Base-by-base conservation (phyloP, 1,140 invertebrate genomes). In the Rhyacophila brunnea region DNA sequence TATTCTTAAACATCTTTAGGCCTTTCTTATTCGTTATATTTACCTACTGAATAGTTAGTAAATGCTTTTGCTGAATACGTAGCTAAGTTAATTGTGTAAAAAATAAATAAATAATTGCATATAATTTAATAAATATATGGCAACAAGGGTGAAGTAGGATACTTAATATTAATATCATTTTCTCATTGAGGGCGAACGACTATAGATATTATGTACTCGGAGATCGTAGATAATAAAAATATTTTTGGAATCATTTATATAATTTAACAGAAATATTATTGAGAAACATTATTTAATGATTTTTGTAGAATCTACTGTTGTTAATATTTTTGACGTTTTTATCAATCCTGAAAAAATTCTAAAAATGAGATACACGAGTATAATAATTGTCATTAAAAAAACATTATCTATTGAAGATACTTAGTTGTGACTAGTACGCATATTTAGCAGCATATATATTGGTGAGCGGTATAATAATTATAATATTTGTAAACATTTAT, bases 51-150 rank as follows among this genome's bases (percentile, higher is more conserved):
- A 28, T 3, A 28, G 23, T 28, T 28, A 28, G 23, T 28, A 28
- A 28, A 28, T 28, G 23, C 23, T 5, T 28, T 28, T 9, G 3
- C 9, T 3, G 3, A 28, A 28, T 28, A 28, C 23, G 23, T 28
- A 28, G 3, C 23, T 28, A 28, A 28, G 40, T 1, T 19, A 34
- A 15, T 32, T 1, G 14, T 28, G 28, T n/a, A 45, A 55, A 42
- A 40, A 28, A 17, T 28, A 48, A 40, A 48, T 28, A 48, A 15
- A 42, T 49, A 48, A 48, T 34, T 32, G 17, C 17, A 42, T 42
- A 48, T 42, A 32, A 42, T 20, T 14, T 43, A 60, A 62, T 45
- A 47, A 58, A 59, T 51, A 64, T 64, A 64, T 64, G 62, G 62
- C 62, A 64, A 64, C 62, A 38, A 48, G 52, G 60, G 50, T 64